Evolutionary conservation across 2,113 vertebrate species (phyloP).

Genomic region (Charina bottae): DNA sequence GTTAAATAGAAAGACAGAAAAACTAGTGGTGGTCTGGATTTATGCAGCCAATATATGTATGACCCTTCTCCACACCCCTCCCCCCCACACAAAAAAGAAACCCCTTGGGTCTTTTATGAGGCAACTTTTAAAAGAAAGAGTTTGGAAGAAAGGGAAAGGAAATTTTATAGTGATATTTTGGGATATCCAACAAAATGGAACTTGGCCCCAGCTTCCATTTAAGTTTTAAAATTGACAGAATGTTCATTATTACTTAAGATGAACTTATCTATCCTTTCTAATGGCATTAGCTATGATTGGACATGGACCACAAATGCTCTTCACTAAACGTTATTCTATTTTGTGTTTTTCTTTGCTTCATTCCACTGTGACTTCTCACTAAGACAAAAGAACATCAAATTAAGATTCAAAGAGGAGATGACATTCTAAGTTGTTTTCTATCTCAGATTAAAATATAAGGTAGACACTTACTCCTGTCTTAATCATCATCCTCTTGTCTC

Average conservation of each 20-base stretch:
- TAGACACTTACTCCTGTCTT: background rate
- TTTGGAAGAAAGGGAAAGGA: background rate
- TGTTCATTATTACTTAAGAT: background rate
- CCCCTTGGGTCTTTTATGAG: fast-evolving
- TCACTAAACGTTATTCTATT: background rate
- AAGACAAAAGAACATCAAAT: background rate
- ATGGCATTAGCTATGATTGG: background rate
- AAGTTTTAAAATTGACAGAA: background rate
- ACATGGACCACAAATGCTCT: background rate
- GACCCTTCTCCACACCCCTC: background rate
- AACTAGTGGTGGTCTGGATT: background rate
- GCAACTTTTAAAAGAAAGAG: background rate
- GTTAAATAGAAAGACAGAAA: background rate
- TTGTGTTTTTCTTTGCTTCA: background rate
- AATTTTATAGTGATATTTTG: background rate
- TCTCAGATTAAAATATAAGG: background rate
- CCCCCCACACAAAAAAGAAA: background rate
- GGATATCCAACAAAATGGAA: background rate
- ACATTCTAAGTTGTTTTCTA: background rate
- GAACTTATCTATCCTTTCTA: background rate
- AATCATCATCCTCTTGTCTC: background rate
- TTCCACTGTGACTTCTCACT: background rate
- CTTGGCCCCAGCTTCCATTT: background rate
- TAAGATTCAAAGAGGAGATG: background rate
- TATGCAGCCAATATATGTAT: background rate